Percentiles rank a stretch among this genome's conserved stretches.
Conservation (phyloP, 2,113 vertebrate genomes). For the Cryptomyrus ogoouensis region DNA sequence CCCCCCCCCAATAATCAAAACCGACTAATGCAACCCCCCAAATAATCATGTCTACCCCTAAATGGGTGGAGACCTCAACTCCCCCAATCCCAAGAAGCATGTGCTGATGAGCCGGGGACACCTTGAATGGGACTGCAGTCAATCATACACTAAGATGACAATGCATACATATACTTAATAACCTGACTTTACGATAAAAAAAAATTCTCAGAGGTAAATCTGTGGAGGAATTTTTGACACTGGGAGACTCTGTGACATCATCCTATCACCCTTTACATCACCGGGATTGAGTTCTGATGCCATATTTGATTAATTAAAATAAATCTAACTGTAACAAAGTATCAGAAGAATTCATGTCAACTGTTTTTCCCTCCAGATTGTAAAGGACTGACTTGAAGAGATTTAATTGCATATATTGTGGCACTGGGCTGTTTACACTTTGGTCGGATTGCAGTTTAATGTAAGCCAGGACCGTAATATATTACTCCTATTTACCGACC, state of each 20-base stretch:
- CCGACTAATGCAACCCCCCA: too few relatives aligned
- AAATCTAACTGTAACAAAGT: not conserved
- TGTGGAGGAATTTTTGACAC: not conserved
- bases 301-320: not conserved
- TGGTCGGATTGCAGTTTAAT: not conserved
- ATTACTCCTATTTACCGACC: not conserved
- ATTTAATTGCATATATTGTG: not conserved
- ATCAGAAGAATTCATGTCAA: not conserved
- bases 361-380: not conserved
- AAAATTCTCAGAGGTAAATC: not conserved
- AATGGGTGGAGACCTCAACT: too few relatives aligned
- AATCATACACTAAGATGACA: not conserved
- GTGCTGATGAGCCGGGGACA: not conserved
- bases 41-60: too few relatives aligned
- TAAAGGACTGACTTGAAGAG: not conserved
- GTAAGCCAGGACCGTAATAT: not conserved
- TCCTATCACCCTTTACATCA: not conserved
- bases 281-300: not conserved
- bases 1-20: too few relatives aligned
- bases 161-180: not conserved
- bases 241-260: not conserved
- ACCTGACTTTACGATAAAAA: not conserved
- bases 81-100: not conserved
- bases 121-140: not conserved
- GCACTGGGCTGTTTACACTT: not conserved